A percentile compares a stretch with the other conserved stretches of the same genome.
Conservation (phyloP, 1,140 invertebrate species). For the Cydia pomonella region DNA sequence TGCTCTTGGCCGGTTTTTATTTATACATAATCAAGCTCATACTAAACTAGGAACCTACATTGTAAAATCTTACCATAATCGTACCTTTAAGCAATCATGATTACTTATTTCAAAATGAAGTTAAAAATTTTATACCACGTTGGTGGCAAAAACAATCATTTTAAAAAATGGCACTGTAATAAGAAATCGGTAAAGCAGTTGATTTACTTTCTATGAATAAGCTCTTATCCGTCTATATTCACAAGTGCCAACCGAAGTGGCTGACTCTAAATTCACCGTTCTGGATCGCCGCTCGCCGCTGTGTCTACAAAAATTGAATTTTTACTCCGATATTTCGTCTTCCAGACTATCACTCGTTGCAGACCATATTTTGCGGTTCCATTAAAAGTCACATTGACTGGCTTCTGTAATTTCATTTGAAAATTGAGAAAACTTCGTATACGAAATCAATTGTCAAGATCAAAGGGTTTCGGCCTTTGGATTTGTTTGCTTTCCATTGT, state of each 20-base stretch:
- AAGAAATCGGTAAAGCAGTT: neutral
- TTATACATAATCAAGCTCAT: too few species aligned
- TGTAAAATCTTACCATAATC: too few species aligned
- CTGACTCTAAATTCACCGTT: constrained; percentile 2
- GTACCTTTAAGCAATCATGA: too few species aligned
- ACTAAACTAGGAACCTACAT: too few species aligned
- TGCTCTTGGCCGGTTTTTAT: too few species aligned
- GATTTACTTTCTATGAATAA: neutral
- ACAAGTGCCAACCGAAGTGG: constrained; percentile 1
- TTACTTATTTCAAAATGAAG: too few species aligned
- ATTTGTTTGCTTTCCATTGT: constrained; percentile 13
- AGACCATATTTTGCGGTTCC: neutral
- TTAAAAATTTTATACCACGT: too few species aligned
- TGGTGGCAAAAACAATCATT: too few species aligned
- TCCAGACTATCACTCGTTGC: neutral
- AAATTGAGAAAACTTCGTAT: constrained; percentile 9
- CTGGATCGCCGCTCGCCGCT: constrained; percentile 2
- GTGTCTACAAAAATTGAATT: constrained; percentile 30
- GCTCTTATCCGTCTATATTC: constrained; percentile 8
- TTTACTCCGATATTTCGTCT: constrained; percentile 15
- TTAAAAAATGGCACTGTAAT: neutral
- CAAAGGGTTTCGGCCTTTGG: constrained; percentile 6
- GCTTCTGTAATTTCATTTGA: constrained; percentile 5
- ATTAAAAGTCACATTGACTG: neutral
- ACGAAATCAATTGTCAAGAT: constrained; percentile 9